Evolutionary conservation across 2,113 vertebrate species (phyloP).

Genomic region (Madoqua kirkii): DNA sequence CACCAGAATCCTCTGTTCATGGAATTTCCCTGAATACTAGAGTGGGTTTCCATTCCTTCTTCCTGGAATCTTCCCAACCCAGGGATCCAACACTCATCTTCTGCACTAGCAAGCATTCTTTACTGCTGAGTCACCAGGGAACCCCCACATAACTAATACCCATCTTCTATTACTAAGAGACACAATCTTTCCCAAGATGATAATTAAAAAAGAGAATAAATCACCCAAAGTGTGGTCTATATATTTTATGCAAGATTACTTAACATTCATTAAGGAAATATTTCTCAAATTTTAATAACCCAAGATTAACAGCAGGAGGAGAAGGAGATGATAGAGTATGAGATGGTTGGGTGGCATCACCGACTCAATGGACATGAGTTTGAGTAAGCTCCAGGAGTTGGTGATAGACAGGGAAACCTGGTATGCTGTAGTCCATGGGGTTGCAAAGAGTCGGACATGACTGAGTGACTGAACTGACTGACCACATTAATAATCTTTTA

Average conservation of each 20-base stretch:
- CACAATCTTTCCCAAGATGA: not conserved
- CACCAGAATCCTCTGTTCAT: not conserved
- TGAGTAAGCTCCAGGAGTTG: not conserved
- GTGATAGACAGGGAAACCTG: not conserved
- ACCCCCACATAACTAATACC: not conserved
- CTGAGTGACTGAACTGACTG: not conserved
- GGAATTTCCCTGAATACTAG: not conserved
- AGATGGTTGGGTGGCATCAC: not conserved
- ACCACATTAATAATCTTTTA: not conserved
- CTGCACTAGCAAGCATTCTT: not conserved
- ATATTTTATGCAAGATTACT: not conserved
- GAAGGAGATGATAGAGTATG: not conserved
- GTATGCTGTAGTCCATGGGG: not conserved
- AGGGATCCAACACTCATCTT: not conserved
- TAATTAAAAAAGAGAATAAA: not conserved
- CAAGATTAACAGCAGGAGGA: not conserved
- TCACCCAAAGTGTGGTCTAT: not conserved
- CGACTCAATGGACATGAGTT: not conserved
- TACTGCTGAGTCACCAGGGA: not conserved
- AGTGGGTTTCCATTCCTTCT: not conserved
- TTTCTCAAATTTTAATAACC: not conserved
- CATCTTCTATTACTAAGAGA: not conserved
- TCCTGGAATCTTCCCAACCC: not conserved
- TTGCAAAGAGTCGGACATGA: not conserved
- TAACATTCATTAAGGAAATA: not conserved